These are phyloP conservation scores for Halyomorpha halys DNA, from an alignment of 1,140 invertebrate species.

Conservation along the genomic window DNA sequence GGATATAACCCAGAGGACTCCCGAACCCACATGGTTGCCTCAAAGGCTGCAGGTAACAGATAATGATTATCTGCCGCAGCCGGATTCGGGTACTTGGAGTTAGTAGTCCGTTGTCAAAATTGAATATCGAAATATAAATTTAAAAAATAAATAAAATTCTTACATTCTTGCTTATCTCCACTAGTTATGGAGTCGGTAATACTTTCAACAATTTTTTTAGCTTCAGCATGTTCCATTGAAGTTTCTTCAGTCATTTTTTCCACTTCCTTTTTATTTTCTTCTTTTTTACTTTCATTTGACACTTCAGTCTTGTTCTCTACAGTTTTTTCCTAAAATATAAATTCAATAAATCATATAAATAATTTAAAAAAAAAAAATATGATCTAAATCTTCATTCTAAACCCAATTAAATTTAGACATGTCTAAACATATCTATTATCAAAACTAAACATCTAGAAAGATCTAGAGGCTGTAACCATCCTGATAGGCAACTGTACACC, in stretches of 20 bases:
- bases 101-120: too few relatives aligned
- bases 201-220: conserved; percentile 85
- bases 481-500: too few relatives aligned
- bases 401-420: too few relatives aligned
- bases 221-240: conserved; percentile 66
- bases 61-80: too few relatives aligned
- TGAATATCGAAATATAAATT: not conserved
- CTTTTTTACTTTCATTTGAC: conserved; percentile 25
- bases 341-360: not conserved
- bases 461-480: too few relatives aligned
- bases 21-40: too few relatives aligned
- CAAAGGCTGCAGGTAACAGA: too few relatives aligned
- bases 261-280: conserved; percentile 29
- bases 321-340: conserved; percentile 33
- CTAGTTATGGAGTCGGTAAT: conserved; percentile 69
- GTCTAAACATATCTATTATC: too few relatives aligned
- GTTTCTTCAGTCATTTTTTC: conserved; percentile 33
- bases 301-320: conserved; percentile 31
- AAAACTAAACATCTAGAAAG: too few relatives aligned
- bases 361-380: not conserved
- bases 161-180: conserved; percentile 68
- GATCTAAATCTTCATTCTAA: not conserved
- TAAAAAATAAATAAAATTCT: conserved; percentile 34
- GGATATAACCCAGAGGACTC: too few relatives aligned
- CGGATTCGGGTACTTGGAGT: too few relatives aligned